Conservation (phyloP, 2,113 vertebrate species). For the Sminthopsis crassicaudata region DNA sequence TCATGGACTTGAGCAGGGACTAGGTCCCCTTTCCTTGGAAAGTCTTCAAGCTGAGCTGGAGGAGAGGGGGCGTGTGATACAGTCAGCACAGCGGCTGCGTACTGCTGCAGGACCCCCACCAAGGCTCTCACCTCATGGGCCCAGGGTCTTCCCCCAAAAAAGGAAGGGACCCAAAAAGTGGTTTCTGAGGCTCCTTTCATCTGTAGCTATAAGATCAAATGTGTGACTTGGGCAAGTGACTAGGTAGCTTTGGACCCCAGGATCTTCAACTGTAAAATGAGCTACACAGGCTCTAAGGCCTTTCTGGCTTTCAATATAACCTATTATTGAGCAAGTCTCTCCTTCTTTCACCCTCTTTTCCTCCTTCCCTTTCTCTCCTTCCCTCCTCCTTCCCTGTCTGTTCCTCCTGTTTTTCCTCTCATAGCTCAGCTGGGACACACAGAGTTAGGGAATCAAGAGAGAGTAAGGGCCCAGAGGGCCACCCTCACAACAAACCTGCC, state of each 20-base stretch:
- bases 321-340: not conserved
- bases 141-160: too few relatives aligned
- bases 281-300: not conserved
- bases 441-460: not conserved
- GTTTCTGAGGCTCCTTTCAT: not conserved
- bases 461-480: not conserved
- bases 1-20: too few relatives aligned
- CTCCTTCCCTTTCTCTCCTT: not conserved
- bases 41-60: too few relatives aligned
- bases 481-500: not conserved
- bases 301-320: not conserved
- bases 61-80: too few relatives aligned
- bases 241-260: not conserved
- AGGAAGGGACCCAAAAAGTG: too few relatives aligned
- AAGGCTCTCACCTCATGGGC: too few relatives aligned
- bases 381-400: not conserved
- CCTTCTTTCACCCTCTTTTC: not conserved
- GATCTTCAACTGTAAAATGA: not conserved
- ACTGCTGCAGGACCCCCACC: too few relatives aligned
- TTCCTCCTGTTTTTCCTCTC: not conserved
- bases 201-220: not conserved
- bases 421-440: not conserved
- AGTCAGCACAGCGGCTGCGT: too few relatives aligned
- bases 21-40: too few relatives aligned
- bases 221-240: not conserved